These are phyloP conservation scores for Ochropleura leucogaster DNA, from an alignment of 2,888 invertebrate genomes.

Conservation along the genomic window DNA sequence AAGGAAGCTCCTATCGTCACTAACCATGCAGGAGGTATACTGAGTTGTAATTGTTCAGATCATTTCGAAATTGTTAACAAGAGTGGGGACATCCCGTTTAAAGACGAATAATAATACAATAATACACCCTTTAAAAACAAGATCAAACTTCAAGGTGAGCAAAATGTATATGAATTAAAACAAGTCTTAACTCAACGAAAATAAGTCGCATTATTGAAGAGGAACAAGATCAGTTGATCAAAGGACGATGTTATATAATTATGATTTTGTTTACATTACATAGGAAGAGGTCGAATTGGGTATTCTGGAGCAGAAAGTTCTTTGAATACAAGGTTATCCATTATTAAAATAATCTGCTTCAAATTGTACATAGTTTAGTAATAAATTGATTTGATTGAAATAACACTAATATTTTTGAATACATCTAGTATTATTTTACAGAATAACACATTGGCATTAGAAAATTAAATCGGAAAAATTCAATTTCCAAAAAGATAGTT, in stretches of 20 bases:
- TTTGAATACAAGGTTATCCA: background rate
- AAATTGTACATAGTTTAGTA: background rate
- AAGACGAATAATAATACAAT: background rate
- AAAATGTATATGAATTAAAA: background rate
- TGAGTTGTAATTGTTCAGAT: too few species aligned
- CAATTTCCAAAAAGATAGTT: background rate
- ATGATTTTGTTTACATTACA: background rate
- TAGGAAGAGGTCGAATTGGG: background rate
- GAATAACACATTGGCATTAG: background rate
- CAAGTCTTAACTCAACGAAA: background rate
- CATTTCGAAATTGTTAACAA: background rate
- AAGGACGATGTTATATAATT: background rate
- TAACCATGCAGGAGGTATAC: background rate
- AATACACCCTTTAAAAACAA: slow-evolving; percentile 5
- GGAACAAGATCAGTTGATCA: background rate
- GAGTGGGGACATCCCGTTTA: slow-evolving; percentile 14
- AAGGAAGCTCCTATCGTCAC: background rate
- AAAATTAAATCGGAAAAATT: background rate
- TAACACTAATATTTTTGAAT: background rate
- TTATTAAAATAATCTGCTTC: background rate
- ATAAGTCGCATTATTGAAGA: slow-evolving; percentile 14
- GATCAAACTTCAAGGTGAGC: background rate
- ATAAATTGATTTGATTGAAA: background rate
- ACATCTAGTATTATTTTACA: too few species aligned
- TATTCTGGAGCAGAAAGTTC: background rate